phyloP scores from a whole-genome alignment of 2,797 vertebrate species.

The Denticeps clupeoides region DNA sequence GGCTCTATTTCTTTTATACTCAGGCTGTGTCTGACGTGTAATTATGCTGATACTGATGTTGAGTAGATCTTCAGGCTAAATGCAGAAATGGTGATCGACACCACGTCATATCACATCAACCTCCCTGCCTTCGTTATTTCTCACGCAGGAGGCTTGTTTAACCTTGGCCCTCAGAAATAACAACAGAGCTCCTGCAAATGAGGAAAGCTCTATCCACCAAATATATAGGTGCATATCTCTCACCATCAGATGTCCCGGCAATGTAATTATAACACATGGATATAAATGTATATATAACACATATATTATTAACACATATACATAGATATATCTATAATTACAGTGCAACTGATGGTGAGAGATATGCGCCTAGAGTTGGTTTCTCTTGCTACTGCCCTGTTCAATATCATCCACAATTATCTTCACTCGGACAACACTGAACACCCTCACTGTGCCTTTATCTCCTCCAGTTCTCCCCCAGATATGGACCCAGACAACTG shows the following conservation, averaged over 20 bases:
- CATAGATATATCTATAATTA: slow-evolving; percentile 6
- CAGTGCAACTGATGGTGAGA: slow-evolving; percentile 27
- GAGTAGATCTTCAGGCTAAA: slow-evolving; percentile 2
- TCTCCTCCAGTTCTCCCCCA: too few species aligned
- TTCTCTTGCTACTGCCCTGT: slow-evolving; percentile 27
- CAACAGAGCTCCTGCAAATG: slow-evolving; percentile 22
- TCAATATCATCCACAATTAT: slow-evolving; percentile 34
- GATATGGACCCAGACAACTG: too few species aligned
- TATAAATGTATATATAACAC: too few species aligned
- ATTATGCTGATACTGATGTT: neutral
- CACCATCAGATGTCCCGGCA: too few species aligned
- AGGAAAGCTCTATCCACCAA: too few species aligned
- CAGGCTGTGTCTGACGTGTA: too few species aligned
- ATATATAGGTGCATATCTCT: too few species aligned
- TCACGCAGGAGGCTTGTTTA: slow-evolving; percentile 13
- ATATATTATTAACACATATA: too few species aligned
- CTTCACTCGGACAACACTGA: slow-evolving; percentile 35
- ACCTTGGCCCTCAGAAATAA: slow-evolving; percentile 27
- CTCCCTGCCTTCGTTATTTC: slow-evolving; percentile 3
- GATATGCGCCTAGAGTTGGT: slow-evolving; percentile 27
- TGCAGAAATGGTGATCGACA: neutral
- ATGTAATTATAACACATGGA: too few species aligned
- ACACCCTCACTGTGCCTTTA: too few species aligned
- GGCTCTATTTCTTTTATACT: slow-evolving; percentile 14
- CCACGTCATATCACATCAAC: neutral